Evolutionary conservation across 1,140 invertebrate species (phyloP).

Genomic region (Caenorhabditis briggsae): DNA sequence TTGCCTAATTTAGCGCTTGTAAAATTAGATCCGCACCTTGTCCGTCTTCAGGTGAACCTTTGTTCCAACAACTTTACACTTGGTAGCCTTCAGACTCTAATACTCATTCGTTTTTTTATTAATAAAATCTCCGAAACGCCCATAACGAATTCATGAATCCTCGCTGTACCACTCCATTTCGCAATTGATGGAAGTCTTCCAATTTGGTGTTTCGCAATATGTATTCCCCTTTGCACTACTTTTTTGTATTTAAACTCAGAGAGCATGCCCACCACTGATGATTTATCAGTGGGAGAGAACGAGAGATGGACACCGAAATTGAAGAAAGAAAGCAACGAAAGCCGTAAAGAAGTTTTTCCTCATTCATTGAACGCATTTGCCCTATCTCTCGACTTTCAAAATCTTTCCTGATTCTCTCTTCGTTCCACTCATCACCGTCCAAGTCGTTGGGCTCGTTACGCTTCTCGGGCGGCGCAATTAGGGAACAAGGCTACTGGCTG

Average conservation of each 20-base stretch:
- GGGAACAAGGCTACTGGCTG: neutral
- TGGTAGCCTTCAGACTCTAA: too few species aligned
- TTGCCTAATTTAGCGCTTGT: too few species aligned
- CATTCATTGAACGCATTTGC: conserved; percentile 14
- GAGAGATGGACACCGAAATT: neutral
- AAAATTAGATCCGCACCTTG: too few species aligned
- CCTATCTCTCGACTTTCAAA: neutral
- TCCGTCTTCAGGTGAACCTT: too few species aligned
- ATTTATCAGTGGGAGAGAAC: conserved; percentile 37
- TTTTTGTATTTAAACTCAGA: conserved; percentile 19
- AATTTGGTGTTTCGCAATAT: conserved; percentile 9
- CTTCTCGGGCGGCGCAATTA: conserved; percentile 40
- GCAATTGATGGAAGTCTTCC: conserved; percentile 13
- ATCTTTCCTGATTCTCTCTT: neutral
- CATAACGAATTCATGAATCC: conserved; percentile 33
- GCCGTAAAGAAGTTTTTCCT: conserved; percentile 16
- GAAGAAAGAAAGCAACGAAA: neutral
- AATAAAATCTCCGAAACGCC: too few species aligned
- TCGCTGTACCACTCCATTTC: conserved; percentile 23
- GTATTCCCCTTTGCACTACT: neutral
- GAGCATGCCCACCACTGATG: conserved; percentile 19
- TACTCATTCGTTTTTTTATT: neutral
- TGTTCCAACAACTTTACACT: too few species aligned
- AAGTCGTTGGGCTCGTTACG: conserved; percentile 27
- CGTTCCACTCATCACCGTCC: conserved; percentile 14